phyloP scores from a whole-genome alignment of 2,113 vertebrate genomes.

The Tetrax tetrax region DNA sequence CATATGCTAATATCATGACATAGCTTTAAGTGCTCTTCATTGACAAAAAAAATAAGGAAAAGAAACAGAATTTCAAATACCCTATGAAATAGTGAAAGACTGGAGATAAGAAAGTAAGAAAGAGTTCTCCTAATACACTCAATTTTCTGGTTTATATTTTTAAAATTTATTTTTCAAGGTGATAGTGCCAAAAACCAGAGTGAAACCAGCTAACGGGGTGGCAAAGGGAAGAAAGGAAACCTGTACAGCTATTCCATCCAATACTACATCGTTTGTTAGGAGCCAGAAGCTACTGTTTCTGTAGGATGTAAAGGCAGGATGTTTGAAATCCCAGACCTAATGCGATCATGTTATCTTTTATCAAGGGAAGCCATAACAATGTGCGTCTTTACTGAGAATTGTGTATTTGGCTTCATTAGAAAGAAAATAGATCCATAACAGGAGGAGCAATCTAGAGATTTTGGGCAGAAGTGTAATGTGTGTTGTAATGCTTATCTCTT shows the following conservation, averaged over 20 bases:
- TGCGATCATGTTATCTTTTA: background rate
- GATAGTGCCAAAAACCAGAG: background rate
- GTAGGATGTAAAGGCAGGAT: background rate
- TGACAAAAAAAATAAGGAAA: background rate
- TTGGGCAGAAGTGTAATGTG: background rate
- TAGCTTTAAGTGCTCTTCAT: background rate
- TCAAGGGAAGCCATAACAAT: background rate
- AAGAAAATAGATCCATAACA: background rate
- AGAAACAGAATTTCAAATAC: background rate
- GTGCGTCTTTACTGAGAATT: background rate
- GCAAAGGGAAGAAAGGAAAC: background rate
- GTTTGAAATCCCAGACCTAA: background rate
- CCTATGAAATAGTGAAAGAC: background rate
- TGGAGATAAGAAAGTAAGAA: background rate
- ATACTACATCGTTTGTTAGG: background rate
- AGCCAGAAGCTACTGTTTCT: background rate
- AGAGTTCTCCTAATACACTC: background rate
- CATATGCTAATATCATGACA: background rate
- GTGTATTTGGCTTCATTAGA: background rate
- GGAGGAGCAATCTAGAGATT: background rate
- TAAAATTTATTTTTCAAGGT: background rate
- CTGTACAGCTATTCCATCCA: background rate
- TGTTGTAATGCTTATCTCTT: background rate
- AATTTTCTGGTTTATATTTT: background rate
- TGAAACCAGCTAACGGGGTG: background rate